Conservation (phyloP, 2,888 invertebrate genomes). For the Sarcophaga rosellei region DNA sequence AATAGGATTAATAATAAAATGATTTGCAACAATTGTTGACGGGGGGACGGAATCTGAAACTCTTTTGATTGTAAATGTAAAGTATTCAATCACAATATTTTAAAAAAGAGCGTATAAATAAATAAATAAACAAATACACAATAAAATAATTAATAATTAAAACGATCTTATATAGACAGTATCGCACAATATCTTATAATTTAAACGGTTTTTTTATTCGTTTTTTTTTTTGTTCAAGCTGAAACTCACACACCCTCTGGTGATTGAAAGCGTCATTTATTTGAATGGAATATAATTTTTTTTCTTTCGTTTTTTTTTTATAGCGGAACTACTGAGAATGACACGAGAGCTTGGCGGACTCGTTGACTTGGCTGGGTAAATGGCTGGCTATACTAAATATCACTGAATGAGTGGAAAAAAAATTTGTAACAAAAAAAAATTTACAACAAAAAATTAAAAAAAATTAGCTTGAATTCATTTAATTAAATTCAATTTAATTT, state of each 20-base stretch:
- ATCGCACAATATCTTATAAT: slow-evolving; percentile 14
- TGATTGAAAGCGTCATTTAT: slow-evolving; percentile 34
- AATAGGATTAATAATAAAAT: slow-evolving; percentile 15
- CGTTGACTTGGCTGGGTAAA: not conserved
- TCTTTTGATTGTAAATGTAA: slow-evolving; percentile 13
- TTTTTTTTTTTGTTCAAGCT: slow-evolving; percentile 12
- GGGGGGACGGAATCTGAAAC: not conserved
- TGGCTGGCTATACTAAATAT: not conserved
- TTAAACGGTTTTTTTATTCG: not conserved
- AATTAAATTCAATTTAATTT: slow-evolving; percentile 22
- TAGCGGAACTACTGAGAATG: slow-evolving; percentile 58
- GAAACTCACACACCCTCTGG: slow-evolving; percentile 50
- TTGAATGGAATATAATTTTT: not conserved
- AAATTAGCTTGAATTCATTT: slow-evolving; percentile 41
- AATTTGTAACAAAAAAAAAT: not conserved
- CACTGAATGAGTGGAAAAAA: slow-evolving; percentile 23
- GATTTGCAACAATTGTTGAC: slow-evolving; percentile 1
- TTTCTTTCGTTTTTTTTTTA: slow-evolving; percentile 17
- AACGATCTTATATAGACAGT: slow-evolving; percentile 21
- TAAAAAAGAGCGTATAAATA: slow-evolving; percentile 20
- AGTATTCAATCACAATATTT: slow-evolving; percentile 34
- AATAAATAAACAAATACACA: not conserved
- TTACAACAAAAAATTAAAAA: slow-evolving; percentile 1
- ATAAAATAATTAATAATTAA: slow-evolving; percentile 46
- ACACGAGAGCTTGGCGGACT: not conserved